Conservation (phyloP, 1,140 invertebrate species). For the Neodiprion fabricii region DNA sequence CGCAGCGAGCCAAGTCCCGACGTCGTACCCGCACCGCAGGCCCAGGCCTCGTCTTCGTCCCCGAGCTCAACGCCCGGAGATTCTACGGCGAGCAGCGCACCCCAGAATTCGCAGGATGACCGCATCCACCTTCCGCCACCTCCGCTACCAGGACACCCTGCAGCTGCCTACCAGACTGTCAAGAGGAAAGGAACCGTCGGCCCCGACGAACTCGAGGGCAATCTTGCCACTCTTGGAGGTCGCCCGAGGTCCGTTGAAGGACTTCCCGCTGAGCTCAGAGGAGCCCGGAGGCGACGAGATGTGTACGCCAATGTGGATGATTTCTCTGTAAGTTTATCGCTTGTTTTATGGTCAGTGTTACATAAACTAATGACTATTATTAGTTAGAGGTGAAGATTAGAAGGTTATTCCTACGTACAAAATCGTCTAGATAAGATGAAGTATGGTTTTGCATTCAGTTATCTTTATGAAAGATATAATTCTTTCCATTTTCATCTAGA, state of each 20-base stretch:
- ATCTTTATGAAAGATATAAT: too few relatives aligned
- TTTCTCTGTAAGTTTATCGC: conserved; percentile 43
- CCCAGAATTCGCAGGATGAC: conserved; percentile 70
- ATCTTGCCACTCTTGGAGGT: conserved; percentile 81
- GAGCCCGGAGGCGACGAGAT: conserved; percentile 69
- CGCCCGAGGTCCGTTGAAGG: conserved; percentile 82
- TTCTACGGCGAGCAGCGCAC: conserved; percentile 67
- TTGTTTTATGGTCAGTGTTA: not conserved
- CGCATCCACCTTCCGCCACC: conserved; percentile 80
- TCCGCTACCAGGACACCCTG: conserved; percentile 77
- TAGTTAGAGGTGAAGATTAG: not conserved
- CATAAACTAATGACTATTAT: not conserved
- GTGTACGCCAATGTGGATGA: conserved; percentile 31
- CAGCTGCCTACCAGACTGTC: conserved; percentile 77
- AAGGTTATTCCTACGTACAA: too few relatives aligned
- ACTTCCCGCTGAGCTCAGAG: conserved; percentile 73
- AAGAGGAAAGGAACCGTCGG: conserved; percentile 78
- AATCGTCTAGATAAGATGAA: too few relatives aligned
- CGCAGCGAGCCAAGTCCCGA: conserved; percentile 77
- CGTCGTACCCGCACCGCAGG: conserved; percentile 78
- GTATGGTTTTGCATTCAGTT: too few relatives aligned
- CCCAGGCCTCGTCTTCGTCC: conserved; percentile 70
- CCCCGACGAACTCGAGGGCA: conserved; percentile 75
- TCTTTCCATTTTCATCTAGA: too few relatives aligned
- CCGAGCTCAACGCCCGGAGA: conserved; percentile 69